Conservation (phyloP, 2,797 vertebrate genomes). For the Channa striata region DNA sequence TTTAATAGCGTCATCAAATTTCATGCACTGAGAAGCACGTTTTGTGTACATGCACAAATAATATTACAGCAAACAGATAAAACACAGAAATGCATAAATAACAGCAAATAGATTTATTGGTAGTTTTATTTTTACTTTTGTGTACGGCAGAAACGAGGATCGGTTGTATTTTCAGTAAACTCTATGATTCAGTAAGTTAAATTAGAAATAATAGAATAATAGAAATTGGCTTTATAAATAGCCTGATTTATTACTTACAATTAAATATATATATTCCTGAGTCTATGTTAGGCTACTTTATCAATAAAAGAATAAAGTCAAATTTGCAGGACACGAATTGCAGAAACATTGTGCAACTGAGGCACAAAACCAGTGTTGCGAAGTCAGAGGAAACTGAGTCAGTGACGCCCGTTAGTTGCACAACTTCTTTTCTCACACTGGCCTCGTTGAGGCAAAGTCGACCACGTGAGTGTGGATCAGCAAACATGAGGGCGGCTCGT, state of each 20-base stretch:
- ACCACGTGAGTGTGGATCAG: background rate
- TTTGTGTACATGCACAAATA: no score
- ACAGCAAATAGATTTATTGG: background rate
- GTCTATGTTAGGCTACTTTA: no score
- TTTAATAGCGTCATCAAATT: background rate
- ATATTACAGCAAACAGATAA: no score
- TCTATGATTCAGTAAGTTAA: no score
- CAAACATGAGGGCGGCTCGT: background rate
- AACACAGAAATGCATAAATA: background rate
- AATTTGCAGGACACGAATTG: background rate
- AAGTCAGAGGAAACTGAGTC: slow-evolving; percentile 7
- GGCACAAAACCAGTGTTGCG: no score
- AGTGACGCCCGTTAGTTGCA: background rate
- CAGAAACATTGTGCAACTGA: background rate
- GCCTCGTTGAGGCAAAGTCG: background rate
- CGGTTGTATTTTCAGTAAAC: background rate
- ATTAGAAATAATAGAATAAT: background rate
- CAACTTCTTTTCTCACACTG: background rate
- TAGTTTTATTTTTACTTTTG: background rate
- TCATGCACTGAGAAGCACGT: background rate
- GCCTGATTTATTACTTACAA: no score
- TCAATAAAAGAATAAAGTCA: background rate
- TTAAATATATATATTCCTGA: no score
- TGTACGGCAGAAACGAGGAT: background rate
- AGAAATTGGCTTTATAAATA: no score